A percentile compares a stretch with the other conserved stretches of the same genome.
These are phyloP conservation scores for Genyomyrus donnyi DNA, from an alignment of 2,113 vertebrate genomes.

Conservation along the genomic window DNA sequence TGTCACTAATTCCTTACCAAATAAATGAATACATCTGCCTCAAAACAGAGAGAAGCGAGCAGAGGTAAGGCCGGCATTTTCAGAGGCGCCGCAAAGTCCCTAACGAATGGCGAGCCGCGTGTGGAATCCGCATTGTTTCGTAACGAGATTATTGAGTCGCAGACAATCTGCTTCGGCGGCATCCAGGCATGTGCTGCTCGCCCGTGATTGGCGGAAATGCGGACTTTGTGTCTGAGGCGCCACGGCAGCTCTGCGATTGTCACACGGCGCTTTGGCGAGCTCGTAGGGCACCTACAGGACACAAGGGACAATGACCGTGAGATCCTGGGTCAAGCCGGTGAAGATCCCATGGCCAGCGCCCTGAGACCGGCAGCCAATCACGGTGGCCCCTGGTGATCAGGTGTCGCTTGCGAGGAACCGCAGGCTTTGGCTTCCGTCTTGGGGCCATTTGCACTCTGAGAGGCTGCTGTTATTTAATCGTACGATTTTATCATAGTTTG, in stretches of 20 bases:
- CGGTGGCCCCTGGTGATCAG: neutral
- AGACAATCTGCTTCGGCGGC: neutral
- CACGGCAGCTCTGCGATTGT: slow-evolving; percentile 50
- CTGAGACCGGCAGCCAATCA: neutral
- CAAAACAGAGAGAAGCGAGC: slow-evolving; percentile 11
- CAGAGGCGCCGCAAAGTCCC: neutral
- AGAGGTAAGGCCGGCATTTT: slow-evolving; percentile 18
- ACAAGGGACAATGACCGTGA: neutral
- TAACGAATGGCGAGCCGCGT: neutral
- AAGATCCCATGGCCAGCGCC: neutral
- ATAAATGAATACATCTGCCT: slow-evolving; percentile 24
- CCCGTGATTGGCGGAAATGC: neutral
- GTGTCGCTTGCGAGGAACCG: neutral
- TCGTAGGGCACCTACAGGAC: slow-evolving; percentile 34
- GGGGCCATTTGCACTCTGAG: neutral
- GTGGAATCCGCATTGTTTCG: neutral
- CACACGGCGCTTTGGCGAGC: slow-evolving; percentile 18
- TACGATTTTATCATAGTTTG: neutral
- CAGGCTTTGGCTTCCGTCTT: neutral
- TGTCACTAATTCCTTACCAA: slow-evolving; percentile 30
- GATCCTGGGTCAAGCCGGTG: neutral
- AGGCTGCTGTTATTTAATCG: neutral
- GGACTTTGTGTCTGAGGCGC: slow-evolving; percentile 50
- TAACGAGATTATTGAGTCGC: neutral
- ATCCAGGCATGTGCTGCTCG: neutral